These are phyloP conservation scores for Erpetoichthys calabaricus DNA, from an alignment of 2,797 vertebrate genomes.

Conservation along the genomic window DNA sequence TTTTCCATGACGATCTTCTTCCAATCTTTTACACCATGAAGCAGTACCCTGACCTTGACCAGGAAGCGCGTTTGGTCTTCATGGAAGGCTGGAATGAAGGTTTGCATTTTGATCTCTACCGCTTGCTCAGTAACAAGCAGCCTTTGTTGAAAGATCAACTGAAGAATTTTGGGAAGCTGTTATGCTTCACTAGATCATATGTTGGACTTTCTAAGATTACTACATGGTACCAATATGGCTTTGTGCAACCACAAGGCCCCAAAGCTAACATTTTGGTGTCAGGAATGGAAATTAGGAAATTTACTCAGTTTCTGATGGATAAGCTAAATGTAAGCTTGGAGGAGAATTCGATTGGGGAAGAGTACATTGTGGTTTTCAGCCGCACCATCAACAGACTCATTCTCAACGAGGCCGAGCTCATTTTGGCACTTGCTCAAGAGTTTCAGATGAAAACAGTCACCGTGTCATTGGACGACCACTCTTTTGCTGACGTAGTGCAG, in stretches of 20 bases:
- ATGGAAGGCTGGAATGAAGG: slow-evolving; percentile 95
- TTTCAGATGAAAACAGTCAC: slow-evolving; percentile 90
- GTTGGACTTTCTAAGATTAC: slow-evolving; percentile 91
- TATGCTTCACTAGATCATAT: slow-evolving; percentile 89
- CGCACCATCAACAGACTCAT: slow-evolving; percentile 80
- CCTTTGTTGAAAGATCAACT: slow-evolving; percentile 83
- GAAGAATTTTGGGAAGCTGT: slow-evolving; percentile 74
- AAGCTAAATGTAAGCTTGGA: slow-evolving; percentile 66
- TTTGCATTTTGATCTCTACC: slow-evolving; percentile 81
- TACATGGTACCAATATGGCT: slow-evolving; percentile 97
- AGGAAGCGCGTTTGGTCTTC: slow-evolving; percentile 78
- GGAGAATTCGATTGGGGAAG: slow-evolving; percentile 41
- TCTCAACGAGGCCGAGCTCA: slow-evolving; percentile 83
- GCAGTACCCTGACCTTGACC: slow-evolving; percentile 76
- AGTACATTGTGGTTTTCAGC: slow-evolving; percentile 84
- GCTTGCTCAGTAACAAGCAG: slow-evolving; percentile 80
- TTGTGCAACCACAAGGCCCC: slow-evolving; percentile 90
- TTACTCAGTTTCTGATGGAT: slow-evolving; percentile 60
- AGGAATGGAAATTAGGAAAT: slow-evolving; percentile 84
- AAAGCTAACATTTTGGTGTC: slow-evolving; percentile 94
- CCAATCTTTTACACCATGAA: slow-evolving; percentile 92
- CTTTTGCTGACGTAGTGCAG: slow-evolving; percentile 65
- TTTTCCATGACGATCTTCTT: slow-evolving; percentile 90
- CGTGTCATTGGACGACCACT: slow-evolving; percentile 81
- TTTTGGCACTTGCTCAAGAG: slow-evolving; percentile 81